Evolutionary conservation across 2,797 vertebrate genomes (phyloP), one percentile per base, ranked within the genome.

Genomic region (Sardinella longiceps): DNA sequence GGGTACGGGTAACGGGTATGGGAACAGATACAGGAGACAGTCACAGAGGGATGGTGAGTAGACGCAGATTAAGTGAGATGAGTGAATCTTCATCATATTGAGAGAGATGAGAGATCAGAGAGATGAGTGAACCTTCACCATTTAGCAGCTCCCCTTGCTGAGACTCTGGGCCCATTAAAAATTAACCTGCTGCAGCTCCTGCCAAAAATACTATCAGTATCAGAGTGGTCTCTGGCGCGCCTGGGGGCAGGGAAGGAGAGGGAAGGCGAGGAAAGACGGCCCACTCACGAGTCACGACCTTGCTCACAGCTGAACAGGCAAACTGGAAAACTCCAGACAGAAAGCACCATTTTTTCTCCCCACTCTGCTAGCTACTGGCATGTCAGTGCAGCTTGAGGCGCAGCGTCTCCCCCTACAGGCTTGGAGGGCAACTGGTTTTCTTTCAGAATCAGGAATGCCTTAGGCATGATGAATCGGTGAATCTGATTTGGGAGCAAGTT

Each of bases 141-240:
- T 74, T 74, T 39, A 37, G 66, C 66, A 74, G 66, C 14, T 39
- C 2, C 15, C 33, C 15, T 39, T 20, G 20, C 30, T 4, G 12
- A 18, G 30, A 4, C 30, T 15, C 66, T 37, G 66, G 15, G 20
- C 4, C 14, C 30, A 37, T 74, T 74, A 74, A 74, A 74, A 37
- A 74, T 37, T 74, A 74, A 74, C 66, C 66, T 37, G 9, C 66
- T 74, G 66, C 30, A 33, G 66, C 66, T 74, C 66, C 66, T 37
- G 66, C 66, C 66, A 74, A 74, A 74, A 37, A 37, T 74, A 74
- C 30, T 39, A 74, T 74, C 66, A 39, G 30, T 15, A n/a, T n/a
- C n/a, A n/a, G n/a, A n/a, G n/a, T n/a, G n/a, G n/a, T n/a, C n/a
- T n/a, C n/a, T n/a, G n/a, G n/a, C n/a, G n/a, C n/a, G n/a, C n/a